Evolutionary conservation across 1,140 invertebrate genomes (phyloP).

Genomic region (Homalodisca vitripennis): DNA sequence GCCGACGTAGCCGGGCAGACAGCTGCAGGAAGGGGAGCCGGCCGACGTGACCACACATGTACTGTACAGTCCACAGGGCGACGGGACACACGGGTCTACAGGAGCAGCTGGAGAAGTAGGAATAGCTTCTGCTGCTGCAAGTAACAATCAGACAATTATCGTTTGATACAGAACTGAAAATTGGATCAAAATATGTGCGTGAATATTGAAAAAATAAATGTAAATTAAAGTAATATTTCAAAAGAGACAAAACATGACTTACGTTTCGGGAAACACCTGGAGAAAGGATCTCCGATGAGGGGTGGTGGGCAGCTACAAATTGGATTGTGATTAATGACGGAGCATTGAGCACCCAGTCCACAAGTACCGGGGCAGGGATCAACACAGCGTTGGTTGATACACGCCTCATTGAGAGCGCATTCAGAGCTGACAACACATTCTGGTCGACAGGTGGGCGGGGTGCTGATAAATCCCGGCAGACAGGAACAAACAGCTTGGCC

Average conservation of each 20-base stretch:
- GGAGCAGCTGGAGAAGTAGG: constrained; percentile 36
- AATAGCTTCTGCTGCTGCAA: constrained; percentile 43
- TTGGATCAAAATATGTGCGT: too few relatives aligned
- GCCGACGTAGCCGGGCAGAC: constrained; percentile 49
- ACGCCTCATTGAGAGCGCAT: constrained; percentile 67
- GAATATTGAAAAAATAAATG: too few relatives aligned
- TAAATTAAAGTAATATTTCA: too few relatives aligned
- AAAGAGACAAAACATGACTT: constrained; percentile 24
- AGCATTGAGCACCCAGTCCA: constrained; percentile 60
- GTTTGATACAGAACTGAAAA: too few relatives aligned
- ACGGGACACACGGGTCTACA: constrained; percentile 62
- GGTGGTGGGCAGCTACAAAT: constrained; percentile 55
- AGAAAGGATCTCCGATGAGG: constrained; percentile 60
- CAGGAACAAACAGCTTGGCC: constrained; percentile 57
- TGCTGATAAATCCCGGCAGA: constrained; percentile 57
- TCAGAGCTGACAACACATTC: constrained; percentile 71
- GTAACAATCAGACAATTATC: too few relatives aligned
- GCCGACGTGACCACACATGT: constrained; percentile 58
- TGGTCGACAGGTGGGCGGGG: constrained; percentile 67
- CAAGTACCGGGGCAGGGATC: constrained; percentile 73
- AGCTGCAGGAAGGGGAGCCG: constrained; percentile 49
- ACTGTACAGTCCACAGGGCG: constrained; percentile 71
- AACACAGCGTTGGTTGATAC: constrained; percentile 67
- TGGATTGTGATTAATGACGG: constrained; percentile 56
- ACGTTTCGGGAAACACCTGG: constrained; percentile 56